Percentiles rank a stretch among this genome's conserved stretches.
phyloP scores from a whole-genome alignment of 2,888 invertebrate species.

The Sphaerophoria taeniata region DNA sequence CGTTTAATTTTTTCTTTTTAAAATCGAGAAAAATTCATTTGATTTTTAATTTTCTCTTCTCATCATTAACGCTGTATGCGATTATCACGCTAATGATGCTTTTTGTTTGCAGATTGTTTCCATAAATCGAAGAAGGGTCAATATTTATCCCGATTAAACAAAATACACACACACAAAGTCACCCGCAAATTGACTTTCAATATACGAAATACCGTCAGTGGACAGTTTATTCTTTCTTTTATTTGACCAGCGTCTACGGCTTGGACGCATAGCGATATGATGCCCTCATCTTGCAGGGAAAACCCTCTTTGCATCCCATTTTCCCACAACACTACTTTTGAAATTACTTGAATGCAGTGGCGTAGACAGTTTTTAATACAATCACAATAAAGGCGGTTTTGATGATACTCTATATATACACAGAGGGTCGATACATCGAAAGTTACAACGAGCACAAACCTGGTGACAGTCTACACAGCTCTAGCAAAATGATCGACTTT shows the following conservation, averaged over 20 bases:
- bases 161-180: slow-evolving; percentile 36
- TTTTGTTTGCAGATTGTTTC: slow-evolving; percentile 72
- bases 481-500: too few relatives aligned
- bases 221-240: slow-evolving; percentile 21
- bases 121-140: slow-evolving; percentile 72
- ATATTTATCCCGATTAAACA: slow-evolving; percentile 63
- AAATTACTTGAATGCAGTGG: too few relatives aligned
- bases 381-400: too few relatives aligned
- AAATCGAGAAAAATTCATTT: slow-evolving; percentile 26
- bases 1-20: not conserved
- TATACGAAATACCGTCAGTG: slow-evolving; percentile 23
- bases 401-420: too few relatives aligned
- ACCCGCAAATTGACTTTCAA: slow-evolving; percentile 64
- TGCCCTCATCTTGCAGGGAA: not conserved
- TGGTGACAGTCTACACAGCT: too few relatives aligned
- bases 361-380: too few relatives aligned
- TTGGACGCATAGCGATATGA: slow-evolving; percentile 24
- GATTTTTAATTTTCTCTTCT: slow-evolving; percentile 39
- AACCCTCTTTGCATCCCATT: slow-evolving; percentile 48
- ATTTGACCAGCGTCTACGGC: slow-evolving; percentile 56
- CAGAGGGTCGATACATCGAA: too few relatives aligned
- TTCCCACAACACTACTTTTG: not conserved
- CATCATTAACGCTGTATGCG: slow-evolving; percentile 57
- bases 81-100: slow-evolving; percentile 72
- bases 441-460: too few relatives aligned